These are phyloP conservation scores for Griposia aprilina DNA, from an alignment of 2,888 invertebrate genomes.

Conservation along the genomic window DNA sequence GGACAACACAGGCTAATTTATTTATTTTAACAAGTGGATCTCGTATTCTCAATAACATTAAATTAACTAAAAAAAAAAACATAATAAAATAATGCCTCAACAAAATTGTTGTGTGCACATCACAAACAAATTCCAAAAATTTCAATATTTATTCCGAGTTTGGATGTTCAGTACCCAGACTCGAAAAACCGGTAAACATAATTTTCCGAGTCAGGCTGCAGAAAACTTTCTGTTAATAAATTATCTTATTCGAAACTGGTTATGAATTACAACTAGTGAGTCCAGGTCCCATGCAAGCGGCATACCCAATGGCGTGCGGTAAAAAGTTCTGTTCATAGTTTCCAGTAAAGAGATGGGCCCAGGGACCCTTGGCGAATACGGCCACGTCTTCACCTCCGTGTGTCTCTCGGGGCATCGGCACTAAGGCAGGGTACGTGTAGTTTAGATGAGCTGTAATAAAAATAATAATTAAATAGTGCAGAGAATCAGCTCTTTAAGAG, in stretches of 20 bases:
- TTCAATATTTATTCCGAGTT: background rate
- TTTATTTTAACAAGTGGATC: background rate
- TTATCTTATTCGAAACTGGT: background rate
- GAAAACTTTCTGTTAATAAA: background rate
- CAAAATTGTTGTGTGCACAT: too few species aligned
- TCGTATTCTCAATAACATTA: background rate
- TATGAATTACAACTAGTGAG: slow-evolving; percentile 82
- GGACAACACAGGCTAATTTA: background rate
- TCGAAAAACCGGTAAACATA: slow-evolving; percentile 8
- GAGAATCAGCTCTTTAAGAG: background rate
- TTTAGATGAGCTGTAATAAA: slow-evolving; percentile 82
- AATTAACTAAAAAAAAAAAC: background rate
- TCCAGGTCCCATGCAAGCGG: slow-evolving; percentile 93
- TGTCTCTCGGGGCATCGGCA: slow-evolving; percentile 92
- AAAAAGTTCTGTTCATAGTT: slow-evolving; percentile 95
- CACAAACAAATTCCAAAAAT: background rate
- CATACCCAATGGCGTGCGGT: slow-evolving; percentile 94
- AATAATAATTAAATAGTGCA: background rate
- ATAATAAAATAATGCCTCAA: background rate
- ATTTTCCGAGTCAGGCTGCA: background rate
- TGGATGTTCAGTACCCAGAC: background rate
- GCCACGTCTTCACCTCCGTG: slow-evolving; percentile 96
- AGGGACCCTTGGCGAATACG: slow-evolving; percentile 94
- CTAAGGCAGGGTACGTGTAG: slow-evolving; percentile 91
- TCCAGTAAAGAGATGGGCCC: slow-evolving; percentile 95